Conservation (phyloP, 2,113 vertebrate genomes). For the Hydrolagus affinis region DNA sequence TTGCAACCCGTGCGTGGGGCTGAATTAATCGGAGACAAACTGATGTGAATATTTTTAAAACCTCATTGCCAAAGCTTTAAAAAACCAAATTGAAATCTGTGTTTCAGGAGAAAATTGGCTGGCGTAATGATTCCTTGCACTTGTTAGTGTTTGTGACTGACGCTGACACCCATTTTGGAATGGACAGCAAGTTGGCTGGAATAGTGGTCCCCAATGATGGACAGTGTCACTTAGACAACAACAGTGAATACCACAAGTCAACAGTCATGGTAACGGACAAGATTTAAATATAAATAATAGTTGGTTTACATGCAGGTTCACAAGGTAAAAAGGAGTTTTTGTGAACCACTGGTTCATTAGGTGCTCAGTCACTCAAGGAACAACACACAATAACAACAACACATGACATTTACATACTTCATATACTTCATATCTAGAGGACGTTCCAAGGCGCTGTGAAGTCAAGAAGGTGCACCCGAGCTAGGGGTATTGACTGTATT, state of each 20-base stretch:
- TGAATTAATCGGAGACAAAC: not conserved
- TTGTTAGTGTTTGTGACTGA: constrained; percentile 92
- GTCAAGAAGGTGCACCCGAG: too few species aligned
- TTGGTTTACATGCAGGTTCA: constrained; percentile 23
- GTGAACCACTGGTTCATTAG: too few species aligned
- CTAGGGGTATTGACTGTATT: too few species aligned
- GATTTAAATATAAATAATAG: constrained; percentile 27
- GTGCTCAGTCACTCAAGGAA: too few species aligned
- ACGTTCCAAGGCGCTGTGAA: too few species aligned
- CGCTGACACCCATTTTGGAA: constrained; percentile 90
- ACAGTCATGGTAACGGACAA: constrained; percentile 64
- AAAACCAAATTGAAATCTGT: not conserved
- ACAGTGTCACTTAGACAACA: constrained; percentile 82
- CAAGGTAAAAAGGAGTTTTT: not conserved
- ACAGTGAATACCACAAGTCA: constrained; percentile 88
- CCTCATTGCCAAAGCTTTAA: not conserved
- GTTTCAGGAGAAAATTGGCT: constrained; percentile 85
- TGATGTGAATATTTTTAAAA: not conserved
- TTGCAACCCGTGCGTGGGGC: not conserved
- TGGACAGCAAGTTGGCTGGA: constrained; percentile 95
- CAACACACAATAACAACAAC: not conserved
- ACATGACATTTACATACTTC: not conserved
- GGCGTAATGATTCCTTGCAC: constrained; percentile 91
- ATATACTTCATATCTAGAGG: not conserved
- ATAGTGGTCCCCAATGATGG: constrained; percentile 93